Evolutionary conservation across 2,797 vertebrate genomes (phyloP).

Genomic region (Gambusia yucatana): DNA sequence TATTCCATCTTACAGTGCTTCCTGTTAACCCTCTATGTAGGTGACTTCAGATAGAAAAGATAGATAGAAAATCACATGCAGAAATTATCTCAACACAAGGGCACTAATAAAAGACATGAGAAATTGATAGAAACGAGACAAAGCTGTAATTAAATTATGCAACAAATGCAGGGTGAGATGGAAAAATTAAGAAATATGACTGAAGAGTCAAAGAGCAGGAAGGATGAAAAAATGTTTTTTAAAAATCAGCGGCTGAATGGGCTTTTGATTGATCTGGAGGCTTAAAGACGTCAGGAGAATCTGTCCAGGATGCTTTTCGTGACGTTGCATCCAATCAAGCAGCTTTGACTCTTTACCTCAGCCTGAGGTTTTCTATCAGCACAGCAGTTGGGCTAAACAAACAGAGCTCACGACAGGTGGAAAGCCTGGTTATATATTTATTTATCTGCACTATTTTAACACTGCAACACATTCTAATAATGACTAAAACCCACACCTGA

Average conservation of each 20-base stretch:
- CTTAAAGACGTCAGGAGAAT: conserved; percentile 41
- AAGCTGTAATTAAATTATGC: conserved; percentile 8
- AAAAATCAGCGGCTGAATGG: conserved; percentile 6
- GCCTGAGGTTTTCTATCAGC: conserved; percentile 22
- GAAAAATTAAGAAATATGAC: conserved; percentile 4
- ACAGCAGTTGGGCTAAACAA: conserved; percentile 43
- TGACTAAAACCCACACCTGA: neutral
- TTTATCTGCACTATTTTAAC: neutral
- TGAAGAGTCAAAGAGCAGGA: neutral
- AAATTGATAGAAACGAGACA: neutral
- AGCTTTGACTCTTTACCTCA: conserved; percentile 11
- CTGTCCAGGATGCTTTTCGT: conserved; percentile 50
- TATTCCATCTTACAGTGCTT: neutral
- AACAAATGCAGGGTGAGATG: neutral
- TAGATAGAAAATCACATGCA: neutral
- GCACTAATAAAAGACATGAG: neutral
- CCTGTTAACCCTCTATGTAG: conserved; percentile 1
- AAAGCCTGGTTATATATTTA: too few relatives aligned
- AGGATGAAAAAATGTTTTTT: conserved; percentile 4
- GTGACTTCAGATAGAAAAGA: conserved; percentile 9
- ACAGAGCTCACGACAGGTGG: conserved; percentile 29
- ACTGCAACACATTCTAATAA: neutral
- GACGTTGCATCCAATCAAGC: conserved; percentile 52
- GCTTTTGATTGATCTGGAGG: conserved; percentile 33
- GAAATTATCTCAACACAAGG: neutral